Evolutionary conservation across 2,113 vertebrate genomes (phyloP).

Genomic region (Sphaerodactylus townsendi): DNA sequence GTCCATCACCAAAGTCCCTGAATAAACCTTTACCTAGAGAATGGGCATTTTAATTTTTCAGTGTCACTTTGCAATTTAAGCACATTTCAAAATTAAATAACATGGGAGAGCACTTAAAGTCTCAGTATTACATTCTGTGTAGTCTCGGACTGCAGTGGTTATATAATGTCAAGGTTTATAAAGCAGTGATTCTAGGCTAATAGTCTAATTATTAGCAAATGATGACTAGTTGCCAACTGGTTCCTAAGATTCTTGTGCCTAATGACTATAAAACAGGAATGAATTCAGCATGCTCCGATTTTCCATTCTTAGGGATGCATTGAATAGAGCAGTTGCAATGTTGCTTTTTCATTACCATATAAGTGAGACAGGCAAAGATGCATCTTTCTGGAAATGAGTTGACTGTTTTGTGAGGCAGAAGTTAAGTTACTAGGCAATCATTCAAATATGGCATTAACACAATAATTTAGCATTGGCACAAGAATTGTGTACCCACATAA

Average conservation of each 20-base stretch:
- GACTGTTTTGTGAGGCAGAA: background rate
- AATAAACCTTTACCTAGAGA: no score
- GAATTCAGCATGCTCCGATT: background rate
- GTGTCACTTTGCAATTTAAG: no score
- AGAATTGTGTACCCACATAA: background rate
- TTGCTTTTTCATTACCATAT: background rate
- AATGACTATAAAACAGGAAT: background rate
- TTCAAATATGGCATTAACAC: background rate
- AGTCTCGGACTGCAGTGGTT: background rate
- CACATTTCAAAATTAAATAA: no score
- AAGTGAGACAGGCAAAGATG: background rate
- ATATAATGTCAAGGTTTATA: background rate
- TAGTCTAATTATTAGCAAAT: background rate
- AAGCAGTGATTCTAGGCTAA: background rate
- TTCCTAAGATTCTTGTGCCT: background rate
- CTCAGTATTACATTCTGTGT: background rate
- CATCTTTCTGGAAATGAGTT: background rate
- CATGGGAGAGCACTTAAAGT: background rate
- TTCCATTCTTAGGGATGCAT: background rate
- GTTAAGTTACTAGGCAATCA: background rate
- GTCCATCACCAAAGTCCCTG: no score
- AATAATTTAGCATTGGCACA: background rate
- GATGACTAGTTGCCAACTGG: no score
- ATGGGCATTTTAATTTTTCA: no score
- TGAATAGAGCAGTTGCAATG: background rate